Base-by-base conservation (phyloP, 2,797 vertebrate genomes). In the Furcifer pardalis region DNA sequence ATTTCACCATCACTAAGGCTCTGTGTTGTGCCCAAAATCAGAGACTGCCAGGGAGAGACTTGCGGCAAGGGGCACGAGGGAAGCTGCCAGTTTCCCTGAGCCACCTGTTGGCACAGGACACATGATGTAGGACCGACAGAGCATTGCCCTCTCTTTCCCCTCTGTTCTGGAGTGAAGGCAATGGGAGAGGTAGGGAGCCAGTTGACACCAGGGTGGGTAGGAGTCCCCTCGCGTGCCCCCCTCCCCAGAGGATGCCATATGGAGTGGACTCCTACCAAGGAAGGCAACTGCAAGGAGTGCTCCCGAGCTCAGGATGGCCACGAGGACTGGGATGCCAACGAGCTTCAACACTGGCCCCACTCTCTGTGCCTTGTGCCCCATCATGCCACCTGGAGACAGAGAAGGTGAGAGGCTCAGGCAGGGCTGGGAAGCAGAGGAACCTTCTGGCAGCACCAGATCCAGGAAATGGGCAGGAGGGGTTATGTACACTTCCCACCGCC, bases 301-400 rank as follows among this genome's bases (percentile, higher is more conserved):
- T 23, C 86, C 73, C 1, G 96, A 65, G 85, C 86, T 84, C 85
- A 96, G 88, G 83, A 89, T 3, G 1, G 27, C 88, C 0, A 88
- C 90, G 1, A 95, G 89, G 77, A 96, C 2, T 0, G 94, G 93
- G 83, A 96, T 42, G 79, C 95, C 94, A 0, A 95, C 62, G 19
- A 81, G 52, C 89, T 77, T 95, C 89, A 94, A 94, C 80, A 74
- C 88, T 7, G 71, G 52, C 7, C 49, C 2, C 0, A 0, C 0
- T 0, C n/a, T 10, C 15, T 62, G 73, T 76, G 87, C 9, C 80
- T 96, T 94, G n/a, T 0, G 40, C 4, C 52, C 81, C 0, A 0
- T 3, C 10, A 1, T 4, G 74, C 79, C 69, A 77, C 85, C 95
- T 96, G 91, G 4, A 79, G 19, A 63, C 10, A 84, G 30, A 17